These are phyloP conservation scores for Eilema sororculum DNA, from an alignment of 2,888 invertebrate genomes.

Conservation along the genomic window DNA sequence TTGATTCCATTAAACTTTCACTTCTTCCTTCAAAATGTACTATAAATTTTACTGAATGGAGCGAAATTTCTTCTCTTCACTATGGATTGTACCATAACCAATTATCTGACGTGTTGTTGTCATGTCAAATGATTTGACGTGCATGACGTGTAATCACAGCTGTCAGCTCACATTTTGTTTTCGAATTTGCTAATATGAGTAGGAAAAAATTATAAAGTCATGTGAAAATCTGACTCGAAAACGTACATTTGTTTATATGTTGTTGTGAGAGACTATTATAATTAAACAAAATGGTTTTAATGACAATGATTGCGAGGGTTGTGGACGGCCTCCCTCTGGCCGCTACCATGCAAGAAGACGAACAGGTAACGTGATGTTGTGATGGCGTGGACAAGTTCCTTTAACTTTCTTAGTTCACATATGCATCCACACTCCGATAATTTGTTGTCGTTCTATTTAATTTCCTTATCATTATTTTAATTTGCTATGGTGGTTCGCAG, in stretches of 20 bases:
- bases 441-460: constrained; percentile 49
- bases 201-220: constrained; percentile 67
- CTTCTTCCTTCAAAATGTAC: too few relatives aligned
- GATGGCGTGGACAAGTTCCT: constrained; percentile 13
- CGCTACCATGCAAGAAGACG: constrained; percentile 99
- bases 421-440: constrained; percentile 41
- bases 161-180: constrained; percentile 66
- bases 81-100: constrained; percentile 52
- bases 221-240: constrained; percentile 48
- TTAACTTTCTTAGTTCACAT: constrained; percentile 28
- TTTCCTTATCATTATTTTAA: constrained; percentile 54
- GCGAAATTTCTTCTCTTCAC: not conserved
- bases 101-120: constrained; percentile 73
- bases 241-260: constrained; percentile 53
- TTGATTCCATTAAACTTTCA: too few relatives aligned
- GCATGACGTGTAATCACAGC: constrained; percentile 70
- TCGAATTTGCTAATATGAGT: constrained; percentile 72
- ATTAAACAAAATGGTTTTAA: constrained; percentile 93
- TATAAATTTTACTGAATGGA: not conserved
- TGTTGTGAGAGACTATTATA: constrained; percentile 58
- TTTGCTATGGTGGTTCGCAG: constrained; percentile 88
- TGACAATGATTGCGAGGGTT: constrained; percentile 99
- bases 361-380: constrained; percentile 90
- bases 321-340: constrained; percentile 98
- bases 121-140: constrained; percentile 70